Percentiles rank a stretch among this genome's conserved stretches.
Conservation (phyloP, 2,797 vertebrate species). For the Enteromius paludinosus region DNA sequence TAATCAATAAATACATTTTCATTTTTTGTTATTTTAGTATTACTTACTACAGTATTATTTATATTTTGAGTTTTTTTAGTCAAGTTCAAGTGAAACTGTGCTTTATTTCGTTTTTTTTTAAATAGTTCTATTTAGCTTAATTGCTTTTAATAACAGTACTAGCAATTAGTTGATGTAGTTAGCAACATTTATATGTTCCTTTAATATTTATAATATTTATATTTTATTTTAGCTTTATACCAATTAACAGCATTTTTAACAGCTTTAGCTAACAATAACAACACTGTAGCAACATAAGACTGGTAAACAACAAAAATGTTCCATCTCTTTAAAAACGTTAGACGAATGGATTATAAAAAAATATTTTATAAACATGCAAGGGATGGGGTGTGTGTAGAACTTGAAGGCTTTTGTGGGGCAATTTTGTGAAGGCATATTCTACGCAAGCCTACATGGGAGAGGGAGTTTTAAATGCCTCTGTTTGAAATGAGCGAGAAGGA, state of each 20-base stretch:
- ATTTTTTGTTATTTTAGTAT: background rate
- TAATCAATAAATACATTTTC: background rate
- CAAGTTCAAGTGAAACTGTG: background rate
- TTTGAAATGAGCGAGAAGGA: conserved; percentile 4
- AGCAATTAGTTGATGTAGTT: background rate
- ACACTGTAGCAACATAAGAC: background rate
- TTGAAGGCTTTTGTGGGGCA: background rate
- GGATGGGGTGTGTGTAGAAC: background rate
- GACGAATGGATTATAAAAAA: background rate
- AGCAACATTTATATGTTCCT: background rate
- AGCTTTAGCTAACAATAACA: background rate
- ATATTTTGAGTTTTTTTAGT: background rate
- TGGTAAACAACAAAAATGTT: background rate
- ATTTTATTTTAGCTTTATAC: background rate
- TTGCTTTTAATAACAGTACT: background rate
- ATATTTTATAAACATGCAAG: background rate
- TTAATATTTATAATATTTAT: background rate
- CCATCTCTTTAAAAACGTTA: background rate
- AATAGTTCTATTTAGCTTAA: background rate
- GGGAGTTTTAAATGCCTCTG: background rate
- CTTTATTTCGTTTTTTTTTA: background rate
- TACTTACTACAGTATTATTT: background rate
- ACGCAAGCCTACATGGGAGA: conserved; percentile 10
- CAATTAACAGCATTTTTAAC: background rate
- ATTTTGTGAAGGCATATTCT: background rate